Percentiles rank a stretch among this genome's conserved stretches.
Evolutionary conservation across 2,888 invertebrate genomes (phyloP).

Genomic region (Euplagia quadripunctaria): DNA sequence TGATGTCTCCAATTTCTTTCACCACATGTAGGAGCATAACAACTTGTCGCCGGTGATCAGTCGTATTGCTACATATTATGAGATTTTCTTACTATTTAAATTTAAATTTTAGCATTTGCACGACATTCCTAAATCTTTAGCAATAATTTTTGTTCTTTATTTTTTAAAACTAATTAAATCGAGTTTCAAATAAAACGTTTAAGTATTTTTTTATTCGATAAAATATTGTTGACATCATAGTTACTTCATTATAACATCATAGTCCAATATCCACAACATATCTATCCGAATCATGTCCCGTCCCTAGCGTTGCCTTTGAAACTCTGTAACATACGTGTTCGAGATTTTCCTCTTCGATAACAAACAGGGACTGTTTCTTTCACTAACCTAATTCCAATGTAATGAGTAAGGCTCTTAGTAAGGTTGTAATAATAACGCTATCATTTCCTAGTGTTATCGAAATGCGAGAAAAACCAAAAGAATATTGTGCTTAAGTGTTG

Average conservation of each 20-base stretch:
- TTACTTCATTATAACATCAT: neutral
- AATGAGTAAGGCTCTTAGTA: constrained; percentile 25
- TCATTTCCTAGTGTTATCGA: neutral
- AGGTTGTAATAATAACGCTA: neutral
- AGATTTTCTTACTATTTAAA: too few relatives aligned
- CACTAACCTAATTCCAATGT: constrained; percentile 29
- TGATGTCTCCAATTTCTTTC: too few relatives aligned
- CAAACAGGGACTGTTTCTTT: constrained; percentile 36
- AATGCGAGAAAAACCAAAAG: neutral
- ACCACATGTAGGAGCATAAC: too few relatives aligned
- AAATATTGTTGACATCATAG: too few relatives aligned
- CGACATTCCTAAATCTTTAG: too few relatives aligned
- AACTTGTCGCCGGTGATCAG: too few relatives aligned
- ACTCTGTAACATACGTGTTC: constrained; percentile 45
- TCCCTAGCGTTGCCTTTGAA: constrained; percentile 29
- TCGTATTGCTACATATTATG: too few relatives aligned
- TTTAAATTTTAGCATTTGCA: too few relatives aligned
- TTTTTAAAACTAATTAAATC: too few relatives aligned
- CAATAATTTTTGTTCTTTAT: too few relatives aligned
- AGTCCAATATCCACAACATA: neutral
- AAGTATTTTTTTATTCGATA: neutral
- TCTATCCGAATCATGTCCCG: constrained; percentile 31
- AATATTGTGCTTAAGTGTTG: neutral
- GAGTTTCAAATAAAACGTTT: neutral
- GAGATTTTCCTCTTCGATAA: constrained; percentile 39